phyloP scores from a whole-genome alignment of 2,888 invertebrate species.

The Timema cristinae region DNA sequence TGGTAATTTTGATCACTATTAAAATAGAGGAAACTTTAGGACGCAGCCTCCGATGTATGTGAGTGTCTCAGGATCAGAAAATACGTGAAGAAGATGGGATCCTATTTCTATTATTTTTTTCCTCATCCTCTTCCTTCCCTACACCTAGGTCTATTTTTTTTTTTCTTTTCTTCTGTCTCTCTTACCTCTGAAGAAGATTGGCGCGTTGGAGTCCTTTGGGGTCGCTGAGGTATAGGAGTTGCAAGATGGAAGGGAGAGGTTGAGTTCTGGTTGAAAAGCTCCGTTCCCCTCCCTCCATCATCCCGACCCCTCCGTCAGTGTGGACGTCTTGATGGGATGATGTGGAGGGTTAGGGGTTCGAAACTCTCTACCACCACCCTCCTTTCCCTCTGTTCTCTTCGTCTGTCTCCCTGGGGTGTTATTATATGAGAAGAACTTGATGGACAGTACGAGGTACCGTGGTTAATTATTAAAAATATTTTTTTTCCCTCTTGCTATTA shows the following conservation, averaged over 20 bases:
- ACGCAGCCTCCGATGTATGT: too few species aligned
- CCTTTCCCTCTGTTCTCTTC: too few species aligned
- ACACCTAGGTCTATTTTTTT: not conserved
- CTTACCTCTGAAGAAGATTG: not conserved
- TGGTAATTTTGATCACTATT: too few species aligned
- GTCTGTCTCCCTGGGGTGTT: conserved; percentile 8
- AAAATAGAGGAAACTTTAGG: too few species aligned
- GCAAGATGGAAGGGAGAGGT: not conserved
- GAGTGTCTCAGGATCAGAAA: too few species aligned
- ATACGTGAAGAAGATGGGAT: too few species aligned
- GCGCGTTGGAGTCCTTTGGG: not conserved
- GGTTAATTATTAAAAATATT: conserved; percentile 14
- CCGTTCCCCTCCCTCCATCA: too few species aligned
- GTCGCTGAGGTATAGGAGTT: too few species aligned
- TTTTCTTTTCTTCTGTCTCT: not conserved
- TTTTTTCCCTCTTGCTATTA: not conserved
- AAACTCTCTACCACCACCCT: too few species aligned
- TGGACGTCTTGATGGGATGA: conserved; percentile 14
- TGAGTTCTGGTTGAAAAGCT: conserved; percentile 3
- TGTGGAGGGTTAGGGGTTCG: not conserved
- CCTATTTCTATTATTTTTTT: not conserved
- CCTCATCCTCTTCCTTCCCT: not conserved
- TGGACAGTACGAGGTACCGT: not conserved
- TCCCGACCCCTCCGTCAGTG: not conserved
- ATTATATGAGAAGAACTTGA: conserved; percentile 4